Evolutionary conservation across 1,140 invertebrate genomes (phyloP).

Genomic region (Nixonia krombeini): DNA sequence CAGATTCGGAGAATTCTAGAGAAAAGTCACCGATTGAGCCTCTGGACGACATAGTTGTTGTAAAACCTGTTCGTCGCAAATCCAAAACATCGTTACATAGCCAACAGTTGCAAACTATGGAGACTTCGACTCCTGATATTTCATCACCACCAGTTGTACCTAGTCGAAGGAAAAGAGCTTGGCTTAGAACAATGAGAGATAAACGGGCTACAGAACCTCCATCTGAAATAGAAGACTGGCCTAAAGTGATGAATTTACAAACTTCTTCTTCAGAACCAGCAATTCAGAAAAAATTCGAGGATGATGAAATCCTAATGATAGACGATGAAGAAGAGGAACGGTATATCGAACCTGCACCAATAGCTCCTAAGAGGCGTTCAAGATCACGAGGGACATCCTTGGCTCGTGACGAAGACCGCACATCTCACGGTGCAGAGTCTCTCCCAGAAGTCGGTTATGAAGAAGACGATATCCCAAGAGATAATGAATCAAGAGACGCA

Average conservation of each 20-base stretch:
- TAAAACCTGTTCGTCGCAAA: conserved; percentile 64
- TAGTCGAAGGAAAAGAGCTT: conserved; percentile 53
- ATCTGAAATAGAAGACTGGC: conserved; percentile 21
- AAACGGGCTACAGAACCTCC: conserved; percentile 31
- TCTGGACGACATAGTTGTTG: conserved; percentile 64
- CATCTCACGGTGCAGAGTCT: conserved; percentile 80
- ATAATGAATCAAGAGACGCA: conserved; percentile 49
- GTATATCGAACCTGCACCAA: conserved; percentile 54
- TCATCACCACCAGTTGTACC: conserved; percentile 59
- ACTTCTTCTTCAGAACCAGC: conserved; percentile 35
- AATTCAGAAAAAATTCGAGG: conserved; percentile 26
- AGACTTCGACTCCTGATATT: conserved; percentile 31
- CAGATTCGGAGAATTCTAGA: conserved; percentile 41
- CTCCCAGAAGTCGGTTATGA: conserved; percentile 64
- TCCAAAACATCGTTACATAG: conserved; percentile 51
- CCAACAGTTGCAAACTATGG: conserved; percentile 27
- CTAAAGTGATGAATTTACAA: conserved; percentile 32
- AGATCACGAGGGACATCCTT: conserved; percentile 75
- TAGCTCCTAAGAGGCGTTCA: conserved; percentile 67
- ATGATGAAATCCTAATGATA: conserved; percentile 50
- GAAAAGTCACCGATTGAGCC: conserved; percentile 47
- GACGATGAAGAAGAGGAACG: conserved; percentile 60
- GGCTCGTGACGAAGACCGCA: conserved; percentile 77
- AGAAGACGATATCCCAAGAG: conserved; percentile 52
- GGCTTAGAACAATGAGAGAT: conserved; percentile 9